Conservation (phyloP, 2,888 invertebrate species). For the Callinectes sapidus region DNA sequence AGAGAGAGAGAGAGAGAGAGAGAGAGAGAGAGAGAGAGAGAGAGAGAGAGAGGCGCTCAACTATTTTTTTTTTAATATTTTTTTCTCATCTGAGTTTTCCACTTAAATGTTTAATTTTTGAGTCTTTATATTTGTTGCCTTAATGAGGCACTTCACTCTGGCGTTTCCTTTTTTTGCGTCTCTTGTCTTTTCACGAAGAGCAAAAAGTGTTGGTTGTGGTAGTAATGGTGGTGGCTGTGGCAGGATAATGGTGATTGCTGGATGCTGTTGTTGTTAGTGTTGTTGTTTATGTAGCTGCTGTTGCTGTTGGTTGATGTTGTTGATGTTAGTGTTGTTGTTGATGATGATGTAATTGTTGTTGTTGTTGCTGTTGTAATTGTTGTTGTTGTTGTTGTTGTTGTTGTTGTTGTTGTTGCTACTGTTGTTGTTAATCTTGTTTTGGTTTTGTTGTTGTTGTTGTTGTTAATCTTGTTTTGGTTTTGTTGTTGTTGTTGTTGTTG, state of each 20-base stretch:
- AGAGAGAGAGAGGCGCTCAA: neutral
- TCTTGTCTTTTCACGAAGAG: neutral
- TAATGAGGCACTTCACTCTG: neutral
- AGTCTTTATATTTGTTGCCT: neutral
- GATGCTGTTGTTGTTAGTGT: neutral
- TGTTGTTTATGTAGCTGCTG: neutral
- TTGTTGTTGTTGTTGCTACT: neutral
- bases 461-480: no score
- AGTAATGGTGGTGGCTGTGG: neutral
- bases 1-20: conserved; percentile 20
- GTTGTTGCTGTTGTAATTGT: neutral
- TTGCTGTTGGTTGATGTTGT: no score
- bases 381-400: no score
- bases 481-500: no score
- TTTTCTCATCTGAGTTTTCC: neutral
- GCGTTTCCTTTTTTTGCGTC: neutral
- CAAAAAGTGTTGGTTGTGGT: neutral
- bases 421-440: neutral
- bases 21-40: neutral
- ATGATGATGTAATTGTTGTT: neutral
- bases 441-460: no score
- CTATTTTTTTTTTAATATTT: neutral
- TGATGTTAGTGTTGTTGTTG: neutral
- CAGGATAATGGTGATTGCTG: neutral
- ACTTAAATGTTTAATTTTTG: neutral